Base-by-base conservation (phyloP, 2,888 invertebrate species). In the Microdon myrmicae region DNA sequence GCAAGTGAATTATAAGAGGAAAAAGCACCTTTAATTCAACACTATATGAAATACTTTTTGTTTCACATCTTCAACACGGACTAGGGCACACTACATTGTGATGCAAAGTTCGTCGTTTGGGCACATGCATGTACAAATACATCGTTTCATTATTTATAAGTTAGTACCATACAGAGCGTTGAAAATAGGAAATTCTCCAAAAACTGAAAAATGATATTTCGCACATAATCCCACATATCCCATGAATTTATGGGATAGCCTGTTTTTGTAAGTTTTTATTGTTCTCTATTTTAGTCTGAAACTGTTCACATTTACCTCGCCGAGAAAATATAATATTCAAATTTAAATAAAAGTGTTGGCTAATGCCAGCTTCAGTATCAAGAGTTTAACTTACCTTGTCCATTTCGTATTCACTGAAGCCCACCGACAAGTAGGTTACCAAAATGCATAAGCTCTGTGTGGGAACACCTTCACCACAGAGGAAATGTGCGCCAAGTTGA, bases 371-470 rank as follows among this genome's bases (percentile, higher is more conserved):
- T 37, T 17, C n/a, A n/a, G n/a, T n/a, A n/a, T n/a, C n/a, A n/a
- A n/a, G n/a, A 56, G 48, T 58, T 48, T 60, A 72, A 75, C 76
- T 76, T 71, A 76, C 77, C 71, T 76, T 74, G 74, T 78, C 77
- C 74, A 75, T 68, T 69, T 74, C 73, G 71, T 73, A 76, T 70
- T 74, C 76, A 69, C 76, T 76, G 70, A 77, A 78, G 69, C 75
- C 75, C 68, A 77, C 76, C 45, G 72, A 72, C 58, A 77, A 71
- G 68, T 75, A 75, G 51, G 72, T 71, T 67, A 74, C 69, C 54
- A 76, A 69, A 67, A 73, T 67, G 69, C 74, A 76, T 25, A 75
- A 73, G 61, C 72, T 72, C 61, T 73, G 72, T 69, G 75, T 74
- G 69, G 74, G 74, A 59, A 71, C 70, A 31, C 71, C 69, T 66